phyloP scores from a whole-genome alignment of 2,888 invertebrate genomes.

The Cistogaster globosa region DNA sequence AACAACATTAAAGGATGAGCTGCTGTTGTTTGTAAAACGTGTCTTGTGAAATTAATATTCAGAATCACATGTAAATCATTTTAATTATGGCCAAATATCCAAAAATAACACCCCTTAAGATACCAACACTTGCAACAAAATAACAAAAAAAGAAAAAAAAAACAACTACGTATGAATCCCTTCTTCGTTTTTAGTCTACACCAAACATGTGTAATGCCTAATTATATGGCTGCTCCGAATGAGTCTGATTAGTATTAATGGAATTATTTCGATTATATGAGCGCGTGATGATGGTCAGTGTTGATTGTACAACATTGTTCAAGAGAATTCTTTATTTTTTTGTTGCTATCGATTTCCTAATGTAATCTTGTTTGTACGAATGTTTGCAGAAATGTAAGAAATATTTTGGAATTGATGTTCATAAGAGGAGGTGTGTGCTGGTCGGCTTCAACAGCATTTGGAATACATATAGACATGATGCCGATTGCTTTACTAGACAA shows the following conservation, averaged over 20 bases:
- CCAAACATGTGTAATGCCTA: background rate
- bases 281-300: background rate
- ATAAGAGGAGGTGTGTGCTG: background rate
- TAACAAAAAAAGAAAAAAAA: too few relatives aligned
- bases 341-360: background rate
- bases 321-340: background rate
- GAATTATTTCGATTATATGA: slow-evolving; percentile 10
- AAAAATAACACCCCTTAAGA: background rate
- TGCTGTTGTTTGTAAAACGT: background rate
- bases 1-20: background rate
- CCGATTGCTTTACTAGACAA: background rate
- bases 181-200: background rate
- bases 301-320: slow-evolving; percentile 18
- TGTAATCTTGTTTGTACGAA: background rate
- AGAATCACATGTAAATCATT: slow-evolving; percentile 5
- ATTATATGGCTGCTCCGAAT: background rate
- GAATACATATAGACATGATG: background rate
- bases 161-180: background rate
- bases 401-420: background rate
- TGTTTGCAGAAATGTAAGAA: too few relatives aligned
- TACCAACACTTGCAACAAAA: background rate
- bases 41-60: slow-evolving; percentile 19
- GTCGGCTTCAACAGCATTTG: background rate
- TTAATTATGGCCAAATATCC: background rate
- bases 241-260: background rate